Evolutionary conservation across 2,113 vertebrate species (phyloP), one percentile per base, ranked within the genome.

Genomic region (Aplodontia rufa): DNA sequence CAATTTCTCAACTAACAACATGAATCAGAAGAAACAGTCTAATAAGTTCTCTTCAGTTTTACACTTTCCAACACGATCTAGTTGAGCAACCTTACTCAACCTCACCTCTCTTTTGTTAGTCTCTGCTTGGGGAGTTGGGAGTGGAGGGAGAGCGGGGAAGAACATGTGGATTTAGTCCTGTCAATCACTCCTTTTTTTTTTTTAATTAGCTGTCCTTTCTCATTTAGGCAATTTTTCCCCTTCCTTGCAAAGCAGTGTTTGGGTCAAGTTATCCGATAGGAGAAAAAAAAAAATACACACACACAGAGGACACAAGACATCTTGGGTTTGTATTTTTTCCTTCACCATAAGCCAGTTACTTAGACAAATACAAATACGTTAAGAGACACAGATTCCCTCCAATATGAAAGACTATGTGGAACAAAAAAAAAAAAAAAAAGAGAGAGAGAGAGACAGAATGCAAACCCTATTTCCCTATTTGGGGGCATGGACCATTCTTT

Each of bases 221-320:
- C 60, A 71, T 51, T 96, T 75, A 86, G 30, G 53, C 16, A 58
- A 93, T 71, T 84, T 80, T 83, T 8, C 35, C 35, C 6, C 81
- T 80, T 92, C 64, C 83, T 84, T 89, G 49, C 83, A 96, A 94
- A 96, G 49, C 71, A 94, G 40, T 60, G 26, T 83, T 37, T 93
- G 24, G 60, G 28, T 76, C 71, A 87, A 84, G 90, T 69, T 89
- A 86, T 55, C 20, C 83, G 32, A 86, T 32, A 83, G 32, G 85
- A 86, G n/a, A 13, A 24, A 11, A 8, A 51, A 3, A 74, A 88
- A 69, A 19, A 53, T 20, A 16, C 28, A 58, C 20, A 30, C 5
- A 42, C 26, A 62, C 3, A 49, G 2, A n/a, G n/a, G n/a, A n/a
- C n/a, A n/a, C 35, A 85, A 35, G 10, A 3, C 24, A 79, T 62